These are phyloP conservation scores for Ridgeia piscesae DNA, from an alignment of 1,140 invertebrate species.

Conservation along the genomic window DNA sequence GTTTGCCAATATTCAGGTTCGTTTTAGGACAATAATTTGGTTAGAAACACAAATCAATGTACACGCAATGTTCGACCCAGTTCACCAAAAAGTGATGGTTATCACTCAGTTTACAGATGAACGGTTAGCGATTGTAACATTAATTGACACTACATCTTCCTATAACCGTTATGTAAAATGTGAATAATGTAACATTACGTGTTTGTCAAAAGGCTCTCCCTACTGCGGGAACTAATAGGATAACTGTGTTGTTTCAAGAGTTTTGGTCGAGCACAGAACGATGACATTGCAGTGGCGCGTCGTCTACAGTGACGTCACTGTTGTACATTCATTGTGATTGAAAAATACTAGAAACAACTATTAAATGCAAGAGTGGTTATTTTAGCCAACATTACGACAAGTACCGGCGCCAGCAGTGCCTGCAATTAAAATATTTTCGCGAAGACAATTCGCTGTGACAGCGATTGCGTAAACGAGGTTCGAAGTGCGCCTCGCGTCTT, in stretches of 20 bases:
- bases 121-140: background rate
- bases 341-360: background rate
- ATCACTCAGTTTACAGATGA: background rate
- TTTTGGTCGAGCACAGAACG: background rate
- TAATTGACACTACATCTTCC: background rate
- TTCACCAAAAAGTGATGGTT: background rate
- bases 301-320: background rate
- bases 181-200: background rate
- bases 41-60: too few species aligned
- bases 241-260: background rate
- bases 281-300: background rate
- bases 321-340: background rate
- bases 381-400: background rate
- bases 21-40: too few species aligned
- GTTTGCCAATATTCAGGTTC: too few species aligned
- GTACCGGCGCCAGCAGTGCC: background rate
- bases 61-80: background rate
- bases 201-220: background rate
- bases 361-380: background rate
- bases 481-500: background rate
- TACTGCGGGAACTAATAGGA: background rate
- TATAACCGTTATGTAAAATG: background rate
- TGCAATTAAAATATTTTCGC: background rate
- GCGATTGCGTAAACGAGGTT: background rate
- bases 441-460: background rate